Conservation (phyloP, 2,888 invertebrate genomes). For the Plagiodera versicolora region DNA sequence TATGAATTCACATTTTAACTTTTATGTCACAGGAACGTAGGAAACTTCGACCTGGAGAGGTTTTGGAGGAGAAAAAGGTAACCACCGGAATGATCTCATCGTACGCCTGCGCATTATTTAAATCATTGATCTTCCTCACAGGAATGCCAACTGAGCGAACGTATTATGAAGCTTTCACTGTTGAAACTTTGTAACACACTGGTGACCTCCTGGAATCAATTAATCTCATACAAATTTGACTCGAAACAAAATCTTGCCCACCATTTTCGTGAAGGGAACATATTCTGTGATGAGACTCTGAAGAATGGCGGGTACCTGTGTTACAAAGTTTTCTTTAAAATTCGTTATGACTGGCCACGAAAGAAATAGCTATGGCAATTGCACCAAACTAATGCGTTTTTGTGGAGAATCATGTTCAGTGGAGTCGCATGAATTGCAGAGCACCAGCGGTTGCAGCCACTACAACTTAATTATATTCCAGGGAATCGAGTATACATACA, state of each 20-base stretch:
- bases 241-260: no score
- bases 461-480: constrained; percentile 25
- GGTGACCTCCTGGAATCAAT: neutral
- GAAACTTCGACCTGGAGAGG: constrained; percentile 93
- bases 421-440: constrained; percentile 30
- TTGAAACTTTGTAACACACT: constrained; percentile 24
- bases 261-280: neutral
- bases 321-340: constrained; percentile 17
- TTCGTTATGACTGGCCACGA: constrained; percentile 21
- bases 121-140: constrained; percentile 42
- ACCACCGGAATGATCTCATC: constrained; percentile 46
- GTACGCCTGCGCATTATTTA: constrained; percentile 41
- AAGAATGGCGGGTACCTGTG: no score
- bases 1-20: constrained; percentile 27
- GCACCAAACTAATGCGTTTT: constrained; percentile 28
- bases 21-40: constrained; percentile 72
- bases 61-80: constrained; percentile 93
- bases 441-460: constrained; percentile 35
- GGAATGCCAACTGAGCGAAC: constrained; percentile 35
- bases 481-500: constrained; percentile 33
- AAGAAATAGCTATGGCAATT: constrained; percentile 21
- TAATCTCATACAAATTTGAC: no score
- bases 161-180: constrained; percentile 29
- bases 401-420: constrained; percentile 19
- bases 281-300: neutral